A percentile compares a stretch with the other conserved stretches of the same genome.
Conservation (phyloP, 2,113 vertebrate species). For the Myiagra hebetior region DNA sequence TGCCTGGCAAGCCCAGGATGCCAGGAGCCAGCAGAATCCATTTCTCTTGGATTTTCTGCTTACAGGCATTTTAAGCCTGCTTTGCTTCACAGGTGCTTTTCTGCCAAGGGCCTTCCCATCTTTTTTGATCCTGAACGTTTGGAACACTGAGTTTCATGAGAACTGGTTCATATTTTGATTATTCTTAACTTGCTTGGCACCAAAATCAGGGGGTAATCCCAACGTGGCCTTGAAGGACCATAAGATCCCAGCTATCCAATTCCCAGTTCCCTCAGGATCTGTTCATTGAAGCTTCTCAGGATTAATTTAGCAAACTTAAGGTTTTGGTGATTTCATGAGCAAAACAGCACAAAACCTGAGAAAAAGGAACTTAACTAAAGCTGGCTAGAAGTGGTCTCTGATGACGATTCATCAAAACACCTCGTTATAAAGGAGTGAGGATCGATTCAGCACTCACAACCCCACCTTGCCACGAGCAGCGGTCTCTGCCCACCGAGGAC, state of each 20-base stretch:
- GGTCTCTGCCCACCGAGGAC: background rate
- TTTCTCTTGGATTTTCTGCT: background rate
- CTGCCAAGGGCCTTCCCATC: background rate
- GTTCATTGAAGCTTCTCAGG: no score
- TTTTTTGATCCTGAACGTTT: background rate
- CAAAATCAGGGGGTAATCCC: background rate
- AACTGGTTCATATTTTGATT: background rate
- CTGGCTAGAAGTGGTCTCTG: background rate
- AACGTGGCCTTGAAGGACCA: background rate
- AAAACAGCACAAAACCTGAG: no score
- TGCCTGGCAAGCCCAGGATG: background rate
- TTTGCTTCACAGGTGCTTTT: background rate
- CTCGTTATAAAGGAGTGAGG: background rate
- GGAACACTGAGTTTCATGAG: background rate
- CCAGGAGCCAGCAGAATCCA: background rate
- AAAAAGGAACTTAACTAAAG: background rate
- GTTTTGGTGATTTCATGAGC: no score
- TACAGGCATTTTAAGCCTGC: background rate
- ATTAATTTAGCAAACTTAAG: no score
- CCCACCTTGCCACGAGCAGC: background rate
- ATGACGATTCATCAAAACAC: background rate
- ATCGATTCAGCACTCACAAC: background rate
- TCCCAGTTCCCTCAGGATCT: background rate
- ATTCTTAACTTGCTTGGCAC: background rate
- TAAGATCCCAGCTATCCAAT: background rate